These are phyloP conservation scores for Hipposideros larvatus DNA, from an alignment of 2,797 vertebrate species.

Conservation along the genomic window DNA sequence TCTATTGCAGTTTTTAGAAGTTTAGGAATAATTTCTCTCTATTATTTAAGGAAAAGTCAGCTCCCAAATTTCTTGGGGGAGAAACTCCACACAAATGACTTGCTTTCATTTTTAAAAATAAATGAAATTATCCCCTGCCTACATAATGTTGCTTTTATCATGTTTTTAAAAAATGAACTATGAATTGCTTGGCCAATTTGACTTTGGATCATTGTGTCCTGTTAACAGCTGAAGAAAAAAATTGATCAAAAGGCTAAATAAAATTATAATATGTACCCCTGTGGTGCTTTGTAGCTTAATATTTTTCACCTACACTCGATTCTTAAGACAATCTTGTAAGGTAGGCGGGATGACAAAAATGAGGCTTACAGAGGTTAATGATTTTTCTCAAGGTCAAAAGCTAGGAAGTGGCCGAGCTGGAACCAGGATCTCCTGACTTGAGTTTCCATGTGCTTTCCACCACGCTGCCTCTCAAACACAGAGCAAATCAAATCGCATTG, in stretches of 20 bases:
- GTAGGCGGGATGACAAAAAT: slow-evolving; percentile 4
- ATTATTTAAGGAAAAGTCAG: slow-evolving; percentile 15
- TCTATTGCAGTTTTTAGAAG: neutral
- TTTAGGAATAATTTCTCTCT: slow-evolving; percentile 21
- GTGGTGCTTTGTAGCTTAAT: slow-evolving; percentile 7
- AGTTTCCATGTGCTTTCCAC: slow-evolving; percentile 19
- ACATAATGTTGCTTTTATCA: slow-evolving; percentile 7
- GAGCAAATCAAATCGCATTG: slow-evolving; percentile 28
- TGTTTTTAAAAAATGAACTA: neutral
- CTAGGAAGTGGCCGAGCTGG: neutral
- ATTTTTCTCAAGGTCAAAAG: slow-evolving; percentile 57
- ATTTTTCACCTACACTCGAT: neutral
- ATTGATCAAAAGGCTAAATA: slow-evolving; percentile 12
- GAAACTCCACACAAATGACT: neutral
- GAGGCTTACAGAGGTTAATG: slow-evolving; percentile 44
- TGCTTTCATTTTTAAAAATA: slow-evolving; percentile 16
- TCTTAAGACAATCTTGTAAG: neutral
- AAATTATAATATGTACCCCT: neutral
- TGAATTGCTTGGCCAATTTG: slow-evolving; percentile 51
- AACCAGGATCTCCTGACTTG: slow-evolving; percentile 30
- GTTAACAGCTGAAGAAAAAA: slow-evolving; percentile 46
- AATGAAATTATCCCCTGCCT: neutral
- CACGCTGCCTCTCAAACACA: slow-evolving; percentile 7
- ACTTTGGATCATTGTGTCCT: slow-evolving; percentile 42
- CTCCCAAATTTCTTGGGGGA: slow-evolving; percentile 33